Percentiles rank a stretch among this genome's conserved stretches.
Conservation (phyloP, 2,113 vertebrate genomes). For the Cnemophilus loriae region DNA sequence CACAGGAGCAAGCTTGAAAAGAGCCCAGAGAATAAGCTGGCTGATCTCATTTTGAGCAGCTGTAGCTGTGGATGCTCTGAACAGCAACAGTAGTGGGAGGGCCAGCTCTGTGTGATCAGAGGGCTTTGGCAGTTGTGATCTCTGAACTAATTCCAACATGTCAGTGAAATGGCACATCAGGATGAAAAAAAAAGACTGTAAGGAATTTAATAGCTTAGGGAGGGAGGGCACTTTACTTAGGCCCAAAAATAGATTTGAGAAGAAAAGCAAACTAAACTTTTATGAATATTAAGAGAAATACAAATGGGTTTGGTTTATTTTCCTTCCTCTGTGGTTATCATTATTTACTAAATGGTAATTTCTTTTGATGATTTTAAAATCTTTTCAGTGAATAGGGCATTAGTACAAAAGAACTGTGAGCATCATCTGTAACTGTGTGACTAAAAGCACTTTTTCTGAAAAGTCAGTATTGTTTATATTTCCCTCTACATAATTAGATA, state of each 20-base stretch:
- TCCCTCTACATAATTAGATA: not conserved
- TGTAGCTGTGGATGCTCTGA: not conserved
- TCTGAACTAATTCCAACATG: conserved; percentile 22
- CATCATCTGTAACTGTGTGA: not conserved
- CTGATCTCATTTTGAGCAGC: not conserved
- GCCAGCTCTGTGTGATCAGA: conserved; percentile 10
- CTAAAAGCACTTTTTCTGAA: not conserved
- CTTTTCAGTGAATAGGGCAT: not conserved
- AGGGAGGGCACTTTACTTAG: not conserved
- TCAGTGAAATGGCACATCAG: not conserved
- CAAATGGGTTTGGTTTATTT: not conserved
- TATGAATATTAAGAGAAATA: not conserved
- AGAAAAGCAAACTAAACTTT: not conserved
- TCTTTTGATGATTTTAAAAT: not conserved
- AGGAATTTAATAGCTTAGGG: not conserved
- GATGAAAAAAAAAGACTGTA: not conserved
- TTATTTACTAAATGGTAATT: not conserved
- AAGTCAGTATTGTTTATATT: not conserved
- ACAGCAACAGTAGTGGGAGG: not conserved
- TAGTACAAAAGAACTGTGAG: not conserved
- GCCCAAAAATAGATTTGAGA: not conserved
- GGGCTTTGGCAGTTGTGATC: not conserved
- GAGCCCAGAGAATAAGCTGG: not conserved
- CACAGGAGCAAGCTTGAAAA: not conserved
- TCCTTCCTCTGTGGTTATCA: not conserved